Evolutionary conservation across 2,797 vertebrate genomes (phyloP).

Genomic region (Sebastes goodei): DNA sequence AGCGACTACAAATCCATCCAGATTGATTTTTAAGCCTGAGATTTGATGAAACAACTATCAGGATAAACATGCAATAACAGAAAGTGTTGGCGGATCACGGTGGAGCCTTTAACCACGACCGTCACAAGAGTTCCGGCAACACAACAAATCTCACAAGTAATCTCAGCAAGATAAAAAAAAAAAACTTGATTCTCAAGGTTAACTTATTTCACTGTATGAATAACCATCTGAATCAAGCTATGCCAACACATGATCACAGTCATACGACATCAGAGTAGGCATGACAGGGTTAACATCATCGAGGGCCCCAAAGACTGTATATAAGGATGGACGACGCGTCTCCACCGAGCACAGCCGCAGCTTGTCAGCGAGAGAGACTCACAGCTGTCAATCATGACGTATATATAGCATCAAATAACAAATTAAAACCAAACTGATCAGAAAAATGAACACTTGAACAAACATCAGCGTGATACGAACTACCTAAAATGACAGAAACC

Average conservation of each 20-base stretch:
- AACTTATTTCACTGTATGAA: background rate
- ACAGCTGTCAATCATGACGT: no score
- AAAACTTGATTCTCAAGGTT: background rate
- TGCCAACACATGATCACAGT: background rate
- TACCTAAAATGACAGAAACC: no score
- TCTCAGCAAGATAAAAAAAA: background rate
- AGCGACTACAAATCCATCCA: background rate
- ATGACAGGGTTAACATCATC: background rate
- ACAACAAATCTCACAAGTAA: no score
- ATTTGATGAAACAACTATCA: background rate
- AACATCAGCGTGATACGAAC: rapidly evolving
- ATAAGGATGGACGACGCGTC: no score
- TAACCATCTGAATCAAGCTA: background rate
- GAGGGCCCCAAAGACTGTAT: no score
- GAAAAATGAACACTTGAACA: no score
- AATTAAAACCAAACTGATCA: no score
- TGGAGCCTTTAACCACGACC: background rate
- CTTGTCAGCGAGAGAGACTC: no score
- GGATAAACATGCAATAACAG: background rate
- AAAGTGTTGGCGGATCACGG: background rate
- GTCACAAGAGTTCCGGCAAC: background rate
- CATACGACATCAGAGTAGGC: background rate
- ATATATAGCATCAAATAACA: no score
- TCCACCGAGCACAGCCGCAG: no score
- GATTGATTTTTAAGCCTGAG: background rate